phyloP scores from a whole-genome alignment of 2,113 vertebrate species.

The Vanacampus margaritifer region DNA sequence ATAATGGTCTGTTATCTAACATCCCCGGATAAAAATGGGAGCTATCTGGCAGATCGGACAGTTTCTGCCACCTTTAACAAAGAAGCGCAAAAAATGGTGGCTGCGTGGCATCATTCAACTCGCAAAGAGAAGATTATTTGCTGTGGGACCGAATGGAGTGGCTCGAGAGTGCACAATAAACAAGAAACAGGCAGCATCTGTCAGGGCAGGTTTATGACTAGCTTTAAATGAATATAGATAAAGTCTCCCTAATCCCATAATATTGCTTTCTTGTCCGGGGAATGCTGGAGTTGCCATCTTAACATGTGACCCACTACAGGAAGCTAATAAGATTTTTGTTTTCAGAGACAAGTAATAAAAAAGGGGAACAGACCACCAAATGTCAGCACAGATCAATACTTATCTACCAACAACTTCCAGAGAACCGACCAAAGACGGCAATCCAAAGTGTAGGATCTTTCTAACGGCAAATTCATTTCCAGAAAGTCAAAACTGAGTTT shows the following conservation, averaged over 20 bases:
- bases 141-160: not conserved
- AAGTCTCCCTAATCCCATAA: constrained; percentile 34
- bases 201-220: constrained; percentile 16
- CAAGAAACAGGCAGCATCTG: constrained; percentile 13
- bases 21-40: not conserved
- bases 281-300: constrained; percentile 23
- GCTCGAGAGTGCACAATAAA: not conserved
- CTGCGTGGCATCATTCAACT: not conserved
- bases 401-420: constrained; percentile 20
- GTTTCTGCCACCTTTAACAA: not conserved
- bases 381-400: constrained; percentile 39
- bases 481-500: no score
- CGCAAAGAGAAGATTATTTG: constrained; percentile 1
- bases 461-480: no score
- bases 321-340: constrained; percentile 36
- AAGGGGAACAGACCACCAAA: constrained; percentile 27
- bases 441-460: not conserved
- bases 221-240: constrained; percentile 24
- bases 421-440: constrained; percentile 16
- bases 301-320: constrained; percentile 17
- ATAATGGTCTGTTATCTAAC: constrained; percentile 7
- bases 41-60: not conserved
- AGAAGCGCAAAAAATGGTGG: not conserved
- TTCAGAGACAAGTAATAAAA: constrained; percentile 48
- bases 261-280: constrained; percentile 47